Evolutionary conservation across 2,888 invertebrate species (phyloP).

Genomic region (Lasioglossum marginatum): DNA sequence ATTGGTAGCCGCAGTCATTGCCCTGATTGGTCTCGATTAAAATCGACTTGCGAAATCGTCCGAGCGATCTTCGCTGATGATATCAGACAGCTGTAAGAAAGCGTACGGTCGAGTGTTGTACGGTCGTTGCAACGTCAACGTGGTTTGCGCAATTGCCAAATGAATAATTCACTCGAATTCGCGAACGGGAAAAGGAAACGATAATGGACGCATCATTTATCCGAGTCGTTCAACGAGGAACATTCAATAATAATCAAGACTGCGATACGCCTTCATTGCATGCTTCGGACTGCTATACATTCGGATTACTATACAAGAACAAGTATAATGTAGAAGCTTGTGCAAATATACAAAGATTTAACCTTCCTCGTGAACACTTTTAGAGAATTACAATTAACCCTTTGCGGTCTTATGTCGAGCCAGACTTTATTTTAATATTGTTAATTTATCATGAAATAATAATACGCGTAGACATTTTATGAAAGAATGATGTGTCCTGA

Average conservation of each 20-base stretch:
- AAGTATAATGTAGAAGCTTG: background rate
- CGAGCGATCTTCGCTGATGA: constrained; percentile 72
- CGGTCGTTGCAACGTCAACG: constrained; percentile 25
- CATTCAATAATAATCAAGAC: background rate
- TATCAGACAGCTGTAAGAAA: constrained; percentile 59
- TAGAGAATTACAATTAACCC: too few species aligned
- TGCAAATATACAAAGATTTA: background rate
- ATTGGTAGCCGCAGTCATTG: constrained; percentile 42
- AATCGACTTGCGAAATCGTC: constrained; percentile 77
- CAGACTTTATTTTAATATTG: too few species aligned
- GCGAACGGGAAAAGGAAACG: constrained; percentile 6
- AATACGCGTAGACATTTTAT: too few species aligned
- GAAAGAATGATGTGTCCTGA: too few species aligned
- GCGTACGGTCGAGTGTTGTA: constrained; percentile 8
- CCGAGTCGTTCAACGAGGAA: background rate
- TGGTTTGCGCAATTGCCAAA: constrained; percentile 21
- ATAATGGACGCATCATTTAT: background rate
- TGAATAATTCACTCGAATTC: constrained; percentile 32
- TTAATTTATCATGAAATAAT: too few species aligned
- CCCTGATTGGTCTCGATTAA: constrained; percentile 74
- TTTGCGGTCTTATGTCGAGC: too few species aligned
- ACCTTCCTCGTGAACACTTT: too few species aligned
- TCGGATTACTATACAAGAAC: background rate
- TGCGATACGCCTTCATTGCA: background rate
- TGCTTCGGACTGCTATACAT: background rate